Conservation (phyloP, 2,113 vertebrate genomes). For the Ictidomys tridecemlineatus region DNA sequence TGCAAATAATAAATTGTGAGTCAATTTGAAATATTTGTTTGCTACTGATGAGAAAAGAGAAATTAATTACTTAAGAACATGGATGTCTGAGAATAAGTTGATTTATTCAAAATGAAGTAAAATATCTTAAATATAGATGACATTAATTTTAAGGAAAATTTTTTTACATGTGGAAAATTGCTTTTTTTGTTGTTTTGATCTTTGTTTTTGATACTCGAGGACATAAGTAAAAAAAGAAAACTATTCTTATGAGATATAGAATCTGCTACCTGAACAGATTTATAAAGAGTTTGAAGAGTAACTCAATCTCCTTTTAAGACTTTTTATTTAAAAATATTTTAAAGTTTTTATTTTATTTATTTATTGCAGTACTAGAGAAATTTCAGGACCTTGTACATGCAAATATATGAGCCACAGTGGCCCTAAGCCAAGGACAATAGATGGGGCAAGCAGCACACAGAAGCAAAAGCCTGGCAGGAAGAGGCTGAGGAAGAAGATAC, state of each 20-base stretch:
- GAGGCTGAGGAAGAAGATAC: neutral
- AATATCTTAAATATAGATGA: neutral
- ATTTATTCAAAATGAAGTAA: neutral
- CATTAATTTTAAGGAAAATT: neutral
- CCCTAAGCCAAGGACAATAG: neutral
- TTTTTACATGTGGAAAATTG: neutral
- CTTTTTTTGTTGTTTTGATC: neutral
- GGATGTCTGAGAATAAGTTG: neutral
- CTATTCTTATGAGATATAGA: neutral
- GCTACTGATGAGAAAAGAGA: constrained; percentile 18
- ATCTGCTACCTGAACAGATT: neutral
- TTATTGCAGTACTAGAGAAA: neutral
- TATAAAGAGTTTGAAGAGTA: neutral
- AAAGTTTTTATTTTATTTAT: neutral
- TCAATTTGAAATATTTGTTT: constrained; percentile 47
- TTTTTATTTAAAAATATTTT: neutral
- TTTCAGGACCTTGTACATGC: neutral
- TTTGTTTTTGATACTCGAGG: neutral
- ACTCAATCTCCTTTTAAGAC: neutral
- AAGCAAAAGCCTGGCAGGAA: neutral
- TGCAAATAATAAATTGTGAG: constrained; percentile 15
- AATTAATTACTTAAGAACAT: neutral
- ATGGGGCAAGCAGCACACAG: neutral
- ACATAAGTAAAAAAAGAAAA: neutral
- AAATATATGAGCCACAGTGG: neutral